A percentile compares a stretch with the other conserved stretches of the same genome.
Evolutionary conservation across 2,113 vertebrate genomes (phyloP).

Genomic region (Xiphias gladius): DNA sequence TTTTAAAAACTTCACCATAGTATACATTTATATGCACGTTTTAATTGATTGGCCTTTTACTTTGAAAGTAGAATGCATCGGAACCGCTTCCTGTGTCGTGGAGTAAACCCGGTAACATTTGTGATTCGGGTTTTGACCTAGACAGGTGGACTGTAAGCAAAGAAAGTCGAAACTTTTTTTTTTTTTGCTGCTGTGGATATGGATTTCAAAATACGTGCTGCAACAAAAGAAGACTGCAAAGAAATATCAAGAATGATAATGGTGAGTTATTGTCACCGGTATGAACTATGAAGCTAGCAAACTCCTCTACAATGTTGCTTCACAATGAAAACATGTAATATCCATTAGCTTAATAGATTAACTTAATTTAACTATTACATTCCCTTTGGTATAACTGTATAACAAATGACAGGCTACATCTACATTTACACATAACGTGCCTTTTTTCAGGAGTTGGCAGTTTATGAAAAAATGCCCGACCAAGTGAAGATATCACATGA

Average conservation of each 20-base stretch:
- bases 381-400: too few species aligned
- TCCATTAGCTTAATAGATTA: not conserved
- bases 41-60: not conserved
- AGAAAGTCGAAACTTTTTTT: too few species aligned
- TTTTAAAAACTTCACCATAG: too few species aligned
- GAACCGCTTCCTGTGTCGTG: not conserved
- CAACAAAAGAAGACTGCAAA: constrained; percentile 79
- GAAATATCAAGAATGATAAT: constrained; percentile 82
- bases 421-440: not conserved
- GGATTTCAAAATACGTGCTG: constrained; percentile 76
- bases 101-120: not conserved
- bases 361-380: not conserved
- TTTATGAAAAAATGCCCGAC: constrained; percentile 83
- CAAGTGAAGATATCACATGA: constrained; percentile 80
- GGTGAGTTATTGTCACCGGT: constrained; percentile 63
- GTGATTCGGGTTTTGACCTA: too few species aligned
- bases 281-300: not conserved
- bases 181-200: constrained; percentile 50
- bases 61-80: not conserved
- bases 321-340: not conserved
- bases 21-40: too few species aligned
- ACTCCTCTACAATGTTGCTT: not conserved
- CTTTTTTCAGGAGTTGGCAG: constrained; percentile 78
- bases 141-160: too few species aligned
- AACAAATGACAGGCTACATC: not conserved